Conservation (phyloP, 2,113 vertebrate genomes). For the Prionailurus bengalensis region DNA sequence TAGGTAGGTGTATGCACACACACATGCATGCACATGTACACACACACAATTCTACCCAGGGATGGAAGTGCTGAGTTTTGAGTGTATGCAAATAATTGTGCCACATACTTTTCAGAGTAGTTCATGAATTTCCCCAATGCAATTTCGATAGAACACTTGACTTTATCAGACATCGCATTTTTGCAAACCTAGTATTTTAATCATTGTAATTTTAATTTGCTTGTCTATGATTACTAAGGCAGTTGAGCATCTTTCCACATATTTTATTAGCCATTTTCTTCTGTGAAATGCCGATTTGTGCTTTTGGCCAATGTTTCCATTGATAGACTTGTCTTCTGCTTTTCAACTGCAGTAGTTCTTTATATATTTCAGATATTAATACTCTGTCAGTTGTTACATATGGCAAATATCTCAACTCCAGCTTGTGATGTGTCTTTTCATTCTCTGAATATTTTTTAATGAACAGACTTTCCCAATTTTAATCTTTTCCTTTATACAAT, state of each 20-base stretch:
- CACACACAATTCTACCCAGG: background rate
- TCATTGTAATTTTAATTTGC: background rate
- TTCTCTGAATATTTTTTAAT: constrained; percentile 26
- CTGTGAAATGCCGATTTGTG: background rate
- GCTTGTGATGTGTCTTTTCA: background rate
- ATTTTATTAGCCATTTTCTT: constrained; percentile 12
- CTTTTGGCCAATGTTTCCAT: constrained; percentile 29
- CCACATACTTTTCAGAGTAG: background rate
- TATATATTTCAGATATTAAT: background rate
- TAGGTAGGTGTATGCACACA: background rate
- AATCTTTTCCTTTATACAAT: background rate
- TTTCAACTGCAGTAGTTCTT: background rate
- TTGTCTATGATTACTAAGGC: background rate
- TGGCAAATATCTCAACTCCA: background rate
- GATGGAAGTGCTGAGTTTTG: background rate
- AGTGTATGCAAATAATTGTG: background rate
- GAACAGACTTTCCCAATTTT: background rate
- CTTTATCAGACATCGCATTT: background rate
- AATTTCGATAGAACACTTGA: background rate
- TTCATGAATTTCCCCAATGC: background rate
- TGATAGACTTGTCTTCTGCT: background rate
- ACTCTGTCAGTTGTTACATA: background rate
- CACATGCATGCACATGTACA: background rate
- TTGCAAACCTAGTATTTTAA: background rate
- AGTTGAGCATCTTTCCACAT: background rate